Evolutionary conservation across 2,888 invertebrate genomes (phyloP), one percentile per base, ranked within the genome.

Genomic region (Yponomeuta malinellus): DNA sequence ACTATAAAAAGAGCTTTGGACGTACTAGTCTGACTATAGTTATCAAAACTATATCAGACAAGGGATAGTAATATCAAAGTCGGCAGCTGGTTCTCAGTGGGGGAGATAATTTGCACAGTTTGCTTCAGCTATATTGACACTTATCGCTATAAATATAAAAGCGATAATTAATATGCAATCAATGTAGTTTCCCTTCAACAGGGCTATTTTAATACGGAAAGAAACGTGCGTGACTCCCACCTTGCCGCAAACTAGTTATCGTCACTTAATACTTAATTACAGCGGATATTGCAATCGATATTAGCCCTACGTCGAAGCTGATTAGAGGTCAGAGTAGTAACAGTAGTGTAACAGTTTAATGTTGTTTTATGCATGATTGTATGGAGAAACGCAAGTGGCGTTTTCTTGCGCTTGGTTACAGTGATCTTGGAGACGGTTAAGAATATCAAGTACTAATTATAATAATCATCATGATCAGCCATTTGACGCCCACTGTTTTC

Each of bases 41-140:
- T 43, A 43, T 43, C 43, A 43, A 43, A 8, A 59, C 15, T 59
- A 4, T 59, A 59, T 59, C 52, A 15, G 15, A 15, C 52, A 52
- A 52, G 15, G 0, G 4, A 59, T 59, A 12, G 52, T 59, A 4
- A 59, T 59, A 59, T 59, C 52, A 59, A 59, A 15, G 52, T 59
- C 10, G 52, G 48, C 65, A 48, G 48, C 68, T 48, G 52, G 23
- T 59, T 52, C 23, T 68, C 29, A 9, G 31, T 64, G 64, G 64
- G 64, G 64, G 64, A 64, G 64, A 64, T 64, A 64, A 63, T 64
- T 64, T 23, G 64, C 29, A 23, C 64, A 64, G 3, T 64, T 64
- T 23, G 10, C 29, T 3, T 8, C 64, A 31, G 23, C 64, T n/a
- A 15, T 59, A 59, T 15, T 15, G 3, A 59, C 1, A 33, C 33